Evolutionary conservation across 1,140 invertebrate genomes (phyloP), one percentile per base, ranked within the genome.

Genomic region (Scylla paramamosain): DNA sequence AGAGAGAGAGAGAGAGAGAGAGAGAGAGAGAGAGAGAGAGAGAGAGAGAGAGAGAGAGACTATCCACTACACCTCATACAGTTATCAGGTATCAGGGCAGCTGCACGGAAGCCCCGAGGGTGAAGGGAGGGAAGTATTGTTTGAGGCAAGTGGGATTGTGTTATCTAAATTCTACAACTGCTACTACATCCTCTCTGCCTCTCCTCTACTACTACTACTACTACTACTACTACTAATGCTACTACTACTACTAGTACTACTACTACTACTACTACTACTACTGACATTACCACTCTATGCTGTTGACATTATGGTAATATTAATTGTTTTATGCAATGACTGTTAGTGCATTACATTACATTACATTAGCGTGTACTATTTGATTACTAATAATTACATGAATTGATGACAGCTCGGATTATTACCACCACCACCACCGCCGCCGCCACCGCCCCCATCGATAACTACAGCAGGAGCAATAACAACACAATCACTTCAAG

Each of bases 141-240:
- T 77, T 25, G 20, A 77, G 8, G 20, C 67, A 77, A 77, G 67
- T n/a, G 67, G 67, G n/a, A 77, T 77, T 77, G 20, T 77, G 67
- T 77, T 77, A 77, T 77, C 67, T 77, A 77, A 77, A 77, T 77
- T n/a, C 67, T 77, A 77, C 67, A 77, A 77, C 67, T 77, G n/a
- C 67, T 77, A 77, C 67, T 77, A 77, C 67, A 1, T 59, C 10
- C 52, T 59, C 52, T 59, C 12, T 59, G 16, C 52, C 12, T n/a
- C n/a, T n/a, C 67, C 25, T 16, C 67, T 77, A 77, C 67, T 77
- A 77, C 67, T 77, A 77, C 67, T 77, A 77, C 67, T 77, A 77
- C 67, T 77, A 77, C 20, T 77, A 77, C 20, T n/a, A 77, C 20
- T 77, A 77, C 67, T 77, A 77, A 6, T 77, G n/a, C n/a, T 77